Base-by-base conservation (phyloP, 2,888 invertebrate species). In the Lasioglossum villosulum region DNA sequence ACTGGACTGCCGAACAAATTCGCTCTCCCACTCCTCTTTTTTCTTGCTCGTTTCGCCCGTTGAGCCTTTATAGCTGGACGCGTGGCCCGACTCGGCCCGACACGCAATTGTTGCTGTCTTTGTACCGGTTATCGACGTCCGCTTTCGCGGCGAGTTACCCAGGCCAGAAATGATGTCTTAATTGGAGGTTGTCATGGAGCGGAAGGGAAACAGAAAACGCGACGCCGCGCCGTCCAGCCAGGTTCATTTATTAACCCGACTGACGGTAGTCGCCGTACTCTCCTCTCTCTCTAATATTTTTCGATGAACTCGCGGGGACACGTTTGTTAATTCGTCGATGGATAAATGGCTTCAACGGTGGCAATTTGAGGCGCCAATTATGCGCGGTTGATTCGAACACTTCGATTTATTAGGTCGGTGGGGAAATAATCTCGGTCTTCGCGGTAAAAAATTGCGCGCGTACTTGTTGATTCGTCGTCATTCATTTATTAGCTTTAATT, bases 51-150 rank as follows among this genome's bases (percentile, higher is more conserved):
- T 84, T 78, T 81, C 81, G 68, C 19, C 59, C 30, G 68, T 75
- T 59, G 42, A 59, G 56, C 30, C 39, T 23, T 45, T 30, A 71
- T n/a, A 42, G 48, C 16, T 10, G 52, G 19, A 56, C n/a, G 34
- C 27, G 27, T 1, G 68, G n/a, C 23, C 39, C 30, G 74, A 34
- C 16, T 8, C 23, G 52, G 10, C n/a, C 52, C 74, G 45, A 72
- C 72, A 63, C 82, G 77, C 78, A 79, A 85, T 86, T 78, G 81
- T 81, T 52, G 68, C 78, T 73, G 68, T 80, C 86, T 81, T 68
- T 86, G 72, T 74, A 72, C 80, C 78, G 83, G 83, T 86, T 87
- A 87, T 86, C 66, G 83, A 79, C 85, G 78, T 86, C 78, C 80
- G 78, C 70, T 81, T 78, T 86, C 81, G 81, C 72, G 71, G 63